Conservation (phyloP, 64 coral and sea anemone species). For the Trachythela sp. region DNA sequence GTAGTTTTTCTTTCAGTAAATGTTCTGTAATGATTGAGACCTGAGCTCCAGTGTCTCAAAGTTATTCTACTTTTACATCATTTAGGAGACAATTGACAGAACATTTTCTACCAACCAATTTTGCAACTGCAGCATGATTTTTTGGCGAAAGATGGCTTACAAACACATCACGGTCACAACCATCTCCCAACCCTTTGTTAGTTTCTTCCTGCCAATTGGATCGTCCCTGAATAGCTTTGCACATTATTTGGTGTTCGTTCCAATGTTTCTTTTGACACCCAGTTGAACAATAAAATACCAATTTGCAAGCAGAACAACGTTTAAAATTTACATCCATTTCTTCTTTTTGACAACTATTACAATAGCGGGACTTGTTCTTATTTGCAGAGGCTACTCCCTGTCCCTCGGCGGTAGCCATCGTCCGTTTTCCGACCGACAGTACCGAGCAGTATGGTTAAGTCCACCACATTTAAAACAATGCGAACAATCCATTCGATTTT, state of each 20-base stretch:
- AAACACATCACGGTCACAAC: background rate
- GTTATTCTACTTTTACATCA: background rate
- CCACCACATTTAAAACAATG: constrained; percentile 36
- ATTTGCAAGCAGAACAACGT: constrained; percentile 25
- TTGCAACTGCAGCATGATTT: background rate
- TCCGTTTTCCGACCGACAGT: constrained; percentile 42
- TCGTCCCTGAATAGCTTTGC: constrained; percentile 30
- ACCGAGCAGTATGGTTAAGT: constrained; percentile 7
- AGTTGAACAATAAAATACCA: constrained; percentile 24
- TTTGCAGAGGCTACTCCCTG: constrained; percentile 26
- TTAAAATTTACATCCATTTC: background rate
- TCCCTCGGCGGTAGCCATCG: constrained; percentile 43
- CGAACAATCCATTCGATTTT: background rate
- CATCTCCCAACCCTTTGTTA: background rate
- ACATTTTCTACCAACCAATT: too few species aligned
- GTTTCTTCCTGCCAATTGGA: background rate
- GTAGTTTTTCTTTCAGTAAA: background rate
- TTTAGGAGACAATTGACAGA: too few species aligned
- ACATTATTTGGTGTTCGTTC: constrained; percentile 26
- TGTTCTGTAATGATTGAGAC: constrained; percentile 30
- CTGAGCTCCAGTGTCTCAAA: constrained; percentile 42
- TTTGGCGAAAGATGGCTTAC: background rate
- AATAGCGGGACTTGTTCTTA: constrained; percentile 16
- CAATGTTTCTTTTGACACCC: constrained; percentile 10
- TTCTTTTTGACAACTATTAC: constrained; percentile 26